Base-by-base conservation (phyloP, 2,113 vertebrate species). In the Mugil cephalus region DNA sequence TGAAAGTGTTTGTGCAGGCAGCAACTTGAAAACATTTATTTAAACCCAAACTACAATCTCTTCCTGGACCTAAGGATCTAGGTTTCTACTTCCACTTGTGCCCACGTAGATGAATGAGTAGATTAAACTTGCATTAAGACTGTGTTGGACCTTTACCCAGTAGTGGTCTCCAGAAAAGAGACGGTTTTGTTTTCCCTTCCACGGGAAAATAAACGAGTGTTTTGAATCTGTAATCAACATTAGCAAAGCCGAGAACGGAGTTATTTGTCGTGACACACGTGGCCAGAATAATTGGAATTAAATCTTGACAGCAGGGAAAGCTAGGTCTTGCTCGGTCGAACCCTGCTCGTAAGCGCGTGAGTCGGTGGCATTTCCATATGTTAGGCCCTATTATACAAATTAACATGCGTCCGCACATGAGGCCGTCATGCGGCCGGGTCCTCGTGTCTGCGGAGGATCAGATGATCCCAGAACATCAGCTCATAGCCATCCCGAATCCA, bases 401-500 rank as follows among this genome's bases (percentile, higher is more conserved):
- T 19, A 50, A 60, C 69, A 62, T 60, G 47, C 38, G 39, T 38
- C 39, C 48, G 43, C 65, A 85, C 88, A 86, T 76, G 67, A 73
- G 73, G 70, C 51, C 24, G 24, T 86, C 84, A 85, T 89, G 85
- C 58, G 72, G 83, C 76, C 74, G n/a, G 24, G 56, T 81, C 80
- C 76, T 79, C 64, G 65, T 87, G 82, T 69, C 74, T 81, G 78
- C 53, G 59, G 71, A 79, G 56, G 76, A 91, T 84, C 84, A 81
- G 81, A 88, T 91, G 78, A 89, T 90, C 80, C 52, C 79, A 71
- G 67, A 77, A 74, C 77, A 77, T 82, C 82, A 81, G 74, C 77
- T 72, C 21, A 34, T 53, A 66, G 55, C 58, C 45, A 48, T 78
- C 74, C 62, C 64, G 67, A 77, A 88, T 69, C 71, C 82, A 40